A percentile compares a stretch with the other conserved stretches of the same genome.
phyloP scores from a whole-genome alignment of 2,888 invertebrate species.

The Agrochola circellaris region DNA sequence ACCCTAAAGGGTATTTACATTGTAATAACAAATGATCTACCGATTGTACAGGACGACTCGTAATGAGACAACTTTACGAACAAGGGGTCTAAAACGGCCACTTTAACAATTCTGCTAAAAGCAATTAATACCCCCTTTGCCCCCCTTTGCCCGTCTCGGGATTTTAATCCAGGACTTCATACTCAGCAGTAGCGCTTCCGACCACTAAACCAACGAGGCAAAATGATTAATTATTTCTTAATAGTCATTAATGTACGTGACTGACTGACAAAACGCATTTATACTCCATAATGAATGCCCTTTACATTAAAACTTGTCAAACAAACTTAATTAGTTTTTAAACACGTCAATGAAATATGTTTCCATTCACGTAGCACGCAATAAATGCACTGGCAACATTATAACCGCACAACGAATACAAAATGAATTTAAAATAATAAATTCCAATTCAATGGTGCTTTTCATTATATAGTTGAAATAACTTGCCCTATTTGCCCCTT shows the following conservation, averaged over 20 bases:
- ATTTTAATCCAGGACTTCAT: too few species aligned
- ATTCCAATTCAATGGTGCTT: neutral
- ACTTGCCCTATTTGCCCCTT: neutral
- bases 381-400: neutral
- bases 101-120: too few species aligned
- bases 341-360: neutral
- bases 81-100: too few species aligned
- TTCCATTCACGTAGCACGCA: conserved; percentile 5
- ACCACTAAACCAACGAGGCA: too few species aligned
- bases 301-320: neutral
- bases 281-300: neutral
- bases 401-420: neutral
- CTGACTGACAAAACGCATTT: neutral
- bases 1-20: too few species aligned
- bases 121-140: too few species aligned
- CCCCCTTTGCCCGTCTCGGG: too few species aligned
- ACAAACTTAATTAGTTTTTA: conserved; percentile 21
- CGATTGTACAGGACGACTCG: too few species aligned
- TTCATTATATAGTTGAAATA: neutral
- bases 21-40: too few species aligned
- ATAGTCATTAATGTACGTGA: neutral
- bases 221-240: too few species aligned
- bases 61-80: too few species aligned
- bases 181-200: too few species aligned
- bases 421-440: neutral